Percentiles rank a stretch among this genome's conserved stretches.
These are phyloP conservation scores for Pachypanchax playfairii DNA, from an alignment of 2,113 vertebrate species.

Conservation along the genomic window DNA sequence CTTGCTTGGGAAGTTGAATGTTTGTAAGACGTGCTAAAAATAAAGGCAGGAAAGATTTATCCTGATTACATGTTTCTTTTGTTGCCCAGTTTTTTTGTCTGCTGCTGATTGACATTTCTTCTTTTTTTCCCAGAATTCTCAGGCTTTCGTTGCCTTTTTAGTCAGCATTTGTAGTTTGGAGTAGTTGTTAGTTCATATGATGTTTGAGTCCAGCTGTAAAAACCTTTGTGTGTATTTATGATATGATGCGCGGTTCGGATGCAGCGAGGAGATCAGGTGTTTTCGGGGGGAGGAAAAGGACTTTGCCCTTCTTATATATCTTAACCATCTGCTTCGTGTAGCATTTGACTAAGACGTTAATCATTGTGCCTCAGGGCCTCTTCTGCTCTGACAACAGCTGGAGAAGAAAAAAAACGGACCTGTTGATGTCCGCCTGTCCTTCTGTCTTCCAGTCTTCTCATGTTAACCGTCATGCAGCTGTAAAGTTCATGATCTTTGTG, in stretches of 20 bases:
- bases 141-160: slow-evolving; percentile 19
- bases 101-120: slow-evolving; percentile 42
- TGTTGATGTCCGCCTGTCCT: slow-evolving; percentile 51
- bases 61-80: slow-evolving; percentile 45
- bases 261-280: not conserved
- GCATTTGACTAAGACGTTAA: slow-evolving; percentile 58
- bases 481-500: slow-evolving; percentile 34
- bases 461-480: slow-evolving; percentile 40
- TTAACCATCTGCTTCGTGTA: slow-evolving; percentile 67
- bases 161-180: slow-evolving; percentile 22
- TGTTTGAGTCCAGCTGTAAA: too few species aligned
- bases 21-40: slow-evolving; percentile 36
- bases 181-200: slow-evolving; percentile 22
- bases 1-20: not conserved
- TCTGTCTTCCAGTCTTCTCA: slow-evolving; percentile 21
- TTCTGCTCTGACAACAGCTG: slow-evolving; percentile 58
- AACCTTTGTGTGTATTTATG: too few species aligned
- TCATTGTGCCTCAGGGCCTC: slow-evolving; percentile 42
- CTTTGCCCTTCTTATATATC: slow-evolving; percentile 40
- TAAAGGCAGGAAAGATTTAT: slow-evolving; percentile 36
- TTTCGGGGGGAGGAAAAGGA: slow-evolving; percentile 12
- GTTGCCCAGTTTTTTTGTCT: slow-evolving; percentile 22
- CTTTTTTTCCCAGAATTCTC: slow-evolving; percentile 2
- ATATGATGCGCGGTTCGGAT: too few species aligned
- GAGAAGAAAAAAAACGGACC: slow-evolving; percentile 45